Percentiles rank a stretch among this genome's conserved stretches.
Conservation (phyloP, 2,797 vertebrate species). For the Poecilia gillii region DNA sequence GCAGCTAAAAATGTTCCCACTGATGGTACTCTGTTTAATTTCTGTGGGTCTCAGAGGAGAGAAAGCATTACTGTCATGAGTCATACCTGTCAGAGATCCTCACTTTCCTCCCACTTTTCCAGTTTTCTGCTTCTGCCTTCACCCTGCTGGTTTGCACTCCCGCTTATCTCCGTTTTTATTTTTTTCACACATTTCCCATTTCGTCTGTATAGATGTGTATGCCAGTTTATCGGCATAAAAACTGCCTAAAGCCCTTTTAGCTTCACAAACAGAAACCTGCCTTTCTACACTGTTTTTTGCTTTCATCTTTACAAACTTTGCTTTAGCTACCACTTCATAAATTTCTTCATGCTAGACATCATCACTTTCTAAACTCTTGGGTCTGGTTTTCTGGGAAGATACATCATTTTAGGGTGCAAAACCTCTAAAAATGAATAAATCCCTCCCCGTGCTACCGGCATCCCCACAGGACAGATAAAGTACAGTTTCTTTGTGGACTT, state of each 20-base stretch:
- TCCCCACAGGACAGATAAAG: slow-evolving; percentile 65
- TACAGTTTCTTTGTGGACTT: slow-evolving; percentile 69
- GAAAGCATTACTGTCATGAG: background rate
- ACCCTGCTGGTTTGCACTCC: slow-evolving; percentile 13
- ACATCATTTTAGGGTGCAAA: slow-evolving; percentile 39
- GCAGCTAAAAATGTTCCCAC: slow-evolving; percentile 1
- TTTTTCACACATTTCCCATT: slow-evolving; percentile 9
- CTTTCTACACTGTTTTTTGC: background rate
- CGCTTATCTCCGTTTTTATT: slow-evolving; percentile 13
- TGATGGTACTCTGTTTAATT: slow-evolving; percentile 2
- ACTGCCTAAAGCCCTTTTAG: background rate
- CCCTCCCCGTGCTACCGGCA: slow-evolving; percentile 10
- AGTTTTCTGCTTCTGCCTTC: background rate
- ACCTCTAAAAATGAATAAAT: slow-evolving; percentile 72
- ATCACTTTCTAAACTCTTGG: slow-evolving; percentile 34
- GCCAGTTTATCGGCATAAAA: background rate
- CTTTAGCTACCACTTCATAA: slow-evolving; percentile 9
- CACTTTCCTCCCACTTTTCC: slow-evolving; percentile 22
- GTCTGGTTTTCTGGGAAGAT: slow-evolving; percentile 69
- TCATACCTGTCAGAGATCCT: slow-evolving; percentile 22
- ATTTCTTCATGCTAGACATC: slow-evolving; percentile 6
- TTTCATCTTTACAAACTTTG: slow-evolving; percentile 5
- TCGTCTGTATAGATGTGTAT: background rate
- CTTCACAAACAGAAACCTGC: background rate
- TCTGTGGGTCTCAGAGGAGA: slow-evolving; percentile 17